These are phyloP conservation scores for Polymixis lichenea DNA, from an alignment of 2,888 invertebrate genomes.

Conservation along the genomic window DNA sequence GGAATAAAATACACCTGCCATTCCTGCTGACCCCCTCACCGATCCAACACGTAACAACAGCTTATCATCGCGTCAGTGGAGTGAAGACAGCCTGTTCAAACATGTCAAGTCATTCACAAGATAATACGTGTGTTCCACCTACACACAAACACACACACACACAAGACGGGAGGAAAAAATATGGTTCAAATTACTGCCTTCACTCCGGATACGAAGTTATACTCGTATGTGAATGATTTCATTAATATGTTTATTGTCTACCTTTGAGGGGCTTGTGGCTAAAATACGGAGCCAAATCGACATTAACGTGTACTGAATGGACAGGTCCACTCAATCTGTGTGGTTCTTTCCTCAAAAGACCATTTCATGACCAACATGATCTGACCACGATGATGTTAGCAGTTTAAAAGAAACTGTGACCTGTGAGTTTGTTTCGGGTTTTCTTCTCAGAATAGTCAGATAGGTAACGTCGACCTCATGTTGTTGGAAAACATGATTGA, in stretches of 20 bases:
- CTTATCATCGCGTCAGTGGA: conserved; percentile 36
- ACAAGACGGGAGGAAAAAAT: conserved; percentile 6
- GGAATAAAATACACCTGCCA: not conserved
- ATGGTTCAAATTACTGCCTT: conserved; percentile 3
- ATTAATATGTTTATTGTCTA: not conserved
- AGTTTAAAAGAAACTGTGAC: no score
- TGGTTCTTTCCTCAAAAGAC: no score
- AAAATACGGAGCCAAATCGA: no score
- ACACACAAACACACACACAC: not conserved
- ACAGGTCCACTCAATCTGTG: no score
- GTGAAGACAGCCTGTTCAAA: conserved; percentile 45
- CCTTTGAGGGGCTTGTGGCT: not conserved
- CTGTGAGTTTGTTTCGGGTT: no score
- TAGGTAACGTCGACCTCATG: no score
- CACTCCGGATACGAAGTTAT: not conserved
- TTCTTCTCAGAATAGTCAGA: no score
- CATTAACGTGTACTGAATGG: no score
- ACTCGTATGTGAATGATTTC: not conserved
- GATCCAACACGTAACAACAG: not conserved
- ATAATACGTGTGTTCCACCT: not conserved
- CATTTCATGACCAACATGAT: no score
- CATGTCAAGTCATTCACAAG: conserved; percentile 50
- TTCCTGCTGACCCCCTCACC: not conserved
- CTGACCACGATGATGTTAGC: no score
- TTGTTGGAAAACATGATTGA: no score